Percentiles rank a stretch among this genome's conserved stretches.
Evolutionary conservation across 2,888 invertebrate genomes (phyloP).

Genomic region (Linnaemya vulpina): DNA sequence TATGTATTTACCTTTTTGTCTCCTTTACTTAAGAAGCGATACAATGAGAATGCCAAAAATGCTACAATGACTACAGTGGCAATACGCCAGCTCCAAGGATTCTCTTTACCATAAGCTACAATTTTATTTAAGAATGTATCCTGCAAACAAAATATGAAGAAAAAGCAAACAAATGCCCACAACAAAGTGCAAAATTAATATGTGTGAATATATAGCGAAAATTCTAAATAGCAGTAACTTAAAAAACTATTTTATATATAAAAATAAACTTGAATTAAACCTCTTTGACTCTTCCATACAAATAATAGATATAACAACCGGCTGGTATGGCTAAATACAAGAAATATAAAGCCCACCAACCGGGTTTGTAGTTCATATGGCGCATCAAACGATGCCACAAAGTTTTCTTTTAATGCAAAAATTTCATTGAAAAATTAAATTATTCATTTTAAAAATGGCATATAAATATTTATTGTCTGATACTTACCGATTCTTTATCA

Average conservation of each 20-base stretch:
- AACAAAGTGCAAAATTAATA: slow-evolving; percentile 58
- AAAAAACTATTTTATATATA: slow-evolving; percentile 22
- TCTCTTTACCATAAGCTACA: slow-evolving; percentile 90
- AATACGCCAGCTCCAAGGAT: slow-evolving; percentile 96
- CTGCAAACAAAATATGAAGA: slow-evolving; percentile 84
- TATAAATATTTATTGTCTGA: background rate
- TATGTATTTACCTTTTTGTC: slow-evolving; percentile 82
- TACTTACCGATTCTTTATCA: slow-evolving; percentile 90
- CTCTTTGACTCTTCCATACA: slow-evolving; percentile 87
- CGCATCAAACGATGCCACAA: slow-evolving; percentile 89
- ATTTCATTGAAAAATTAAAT: background rate
- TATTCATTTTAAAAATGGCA: background rate
- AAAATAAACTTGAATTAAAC: slow-evolving; percentile 82
- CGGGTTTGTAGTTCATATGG: slow-evolving; percentile 90
- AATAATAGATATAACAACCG: slow-evolving; percentile 87
- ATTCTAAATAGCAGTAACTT: slow-evolving; percentile 48
- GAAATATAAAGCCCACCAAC: slow-evolving; percentile 91
- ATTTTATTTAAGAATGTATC: slow-evolving; percentile 91
- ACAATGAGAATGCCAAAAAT: slow-evolving; percentile 90
- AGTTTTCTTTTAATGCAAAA: slow-evolving; percentile 83
- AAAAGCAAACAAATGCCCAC: slow-evolving; percentile 64
- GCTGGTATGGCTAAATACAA: slow-evolving; percentile 90
- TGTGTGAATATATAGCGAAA: slow-evolving; percentile 36
- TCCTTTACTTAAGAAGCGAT: slow-evolving; percentile 86
- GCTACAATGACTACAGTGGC: slow-evolving; percentile 91